phyloP scores from a whole-genome alignment of 1,140 invertebrate genomes.

The Drosophila ironensis region DNA sequence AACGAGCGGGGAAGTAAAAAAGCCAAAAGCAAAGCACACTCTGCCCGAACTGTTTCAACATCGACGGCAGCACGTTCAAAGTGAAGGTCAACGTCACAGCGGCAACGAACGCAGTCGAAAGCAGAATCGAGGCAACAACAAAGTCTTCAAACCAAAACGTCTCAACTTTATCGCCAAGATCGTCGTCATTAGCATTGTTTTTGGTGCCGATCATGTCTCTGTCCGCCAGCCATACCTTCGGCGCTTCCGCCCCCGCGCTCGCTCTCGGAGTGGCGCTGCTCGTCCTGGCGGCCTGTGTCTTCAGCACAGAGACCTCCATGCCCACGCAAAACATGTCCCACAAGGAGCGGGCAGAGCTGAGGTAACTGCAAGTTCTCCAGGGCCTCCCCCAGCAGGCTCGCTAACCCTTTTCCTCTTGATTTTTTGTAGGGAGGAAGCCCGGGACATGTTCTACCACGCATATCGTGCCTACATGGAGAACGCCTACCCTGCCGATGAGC shows the following conservation, averaged over 20 bases:
- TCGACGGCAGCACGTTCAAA: constrained; percentile 58
- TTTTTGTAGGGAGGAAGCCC: constrained; percentile 84
- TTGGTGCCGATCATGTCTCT: constrained; percentile 9
- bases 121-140: constrained; percentile 7
- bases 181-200: constrained; percentile 26
- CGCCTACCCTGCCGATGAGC: constrained; percentile 98
- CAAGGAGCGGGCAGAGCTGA: constrained; percentile 84
- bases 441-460: constrained; percentile 99
- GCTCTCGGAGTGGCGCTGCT: constrained; percentile 18
- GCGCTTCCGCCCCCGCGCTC: constrained; percentile 1
- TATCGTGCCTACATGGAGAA: constrained; percentile 98
- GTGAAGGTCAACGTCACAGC: constrained; percentile 52
- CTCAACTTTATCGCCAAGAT: constrained; percentile 1
- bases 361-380: no score
- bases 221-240: not conserved
- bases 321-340: constrained; percentile 84
- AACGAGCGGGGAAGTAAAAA: constrained; percentile 40
- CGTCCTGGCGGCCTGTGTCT: constrained; percentile 41
- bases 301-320: constrained; percentile 58
- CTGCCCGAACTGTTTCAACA: constrained; percentile 32
- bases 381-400: no score
- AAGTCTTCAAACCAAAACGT: no score
- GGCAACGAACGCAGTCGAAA: constrained; percentile 24
- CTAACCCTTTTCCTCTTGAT: no score
- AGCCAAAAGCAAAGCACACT: constrained; percentile 17